These are phyloP conservation scores for Morpho achilles DNA, from an alignment of 2,888 invertebrate species.

Conservation along the genomic window DNA sequence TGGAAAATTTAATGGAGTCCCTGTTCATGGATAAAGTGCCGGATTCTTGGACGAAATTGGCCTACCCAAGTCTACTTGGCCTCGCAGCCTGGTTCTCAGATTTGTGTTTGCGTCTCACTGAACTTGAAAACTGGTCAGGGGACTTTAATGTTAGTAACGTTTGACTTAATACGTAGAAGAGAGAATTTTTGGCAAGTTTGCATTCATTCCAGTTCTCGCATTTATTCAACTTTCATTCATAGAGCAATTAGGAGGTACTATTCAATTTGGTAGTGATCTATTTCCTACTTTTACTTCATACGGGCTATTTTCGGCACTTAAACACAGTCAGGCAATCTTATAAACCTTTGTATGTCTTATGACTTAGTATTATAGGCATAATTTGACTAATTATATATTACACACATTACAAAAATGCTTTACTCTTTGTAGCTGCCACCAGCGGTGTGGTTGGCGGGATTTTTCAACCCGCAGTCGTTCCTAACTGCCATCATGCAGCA, in stretches of 20 bases:
- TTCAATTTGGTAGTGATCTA: neutral
- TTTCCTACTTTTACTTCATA: neutral
- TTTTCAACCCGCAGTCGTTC: constrained; percentile 98
- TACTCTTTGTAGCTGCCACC: constrained; percentile 82
- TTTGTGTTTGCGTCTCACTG: constrained; percentile 86
- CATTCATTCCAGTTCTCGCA: no score
- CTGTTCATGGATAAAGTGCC: constrained; percentile 96
- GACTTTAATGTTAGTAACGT: constrained; percentile 84
- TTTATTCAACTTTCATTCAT: no score
- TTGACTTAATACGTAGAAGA: neutral
- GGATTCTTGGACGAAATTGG: constrained; percentile 88
- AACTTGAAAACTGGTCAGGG: constrained; percentile 91
- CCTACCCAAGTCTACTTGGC: constrained; percentile 92
- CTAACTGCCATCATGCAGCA: constrained; percentile 98
- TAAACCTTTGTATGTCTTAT: no score
- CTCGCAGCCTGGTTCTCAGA: constrained; percentile 94
- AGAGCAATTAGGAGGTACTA: no score
- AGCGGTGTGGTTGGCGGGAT: constrained; percentile 95
- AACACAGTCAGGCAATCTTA: no score
- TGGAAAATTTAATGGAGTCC: constrained; percentile 92
- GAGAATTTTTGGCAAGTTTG: no score
- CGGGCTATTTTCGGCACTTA: neutral
- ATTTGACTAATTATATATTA: no score
- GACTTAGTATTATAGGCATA: no score
- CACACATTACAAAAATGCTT: neutral